Conservation (phyloP, 2,888 invertebrate genomes). For the Macrophya alboannulata region DNA sequence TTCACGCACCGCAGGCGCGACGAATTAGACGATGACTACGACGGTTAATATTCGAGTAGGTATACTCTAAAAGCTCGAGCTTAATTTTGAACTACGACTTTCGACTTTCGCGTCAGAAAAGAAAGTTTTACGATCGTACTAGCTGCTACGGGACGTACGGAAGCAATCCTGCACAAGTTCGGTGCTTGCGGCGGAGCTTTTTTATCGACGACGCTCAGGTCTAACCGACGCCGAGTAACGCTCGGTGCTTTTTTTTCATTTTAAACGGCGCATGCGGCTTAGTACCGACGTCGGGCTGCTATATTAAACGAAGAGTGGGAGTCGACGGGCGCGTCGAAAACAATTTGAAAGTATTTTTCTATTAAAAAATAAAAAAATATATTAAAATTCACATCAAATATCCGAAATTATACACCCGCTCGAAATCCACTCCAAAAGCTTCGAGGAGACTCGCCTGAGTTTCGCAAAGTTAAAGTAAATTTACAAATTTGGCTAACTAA, state of each 20-base stretch:
- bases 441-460: no score
- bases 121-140: not conserved
- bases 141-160: not conserved
- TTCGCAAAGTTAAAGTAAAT: no score
- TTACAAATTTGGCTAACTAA: no score
- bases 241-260: conserved; percentile 63
- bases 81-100: not conserved
- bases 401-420: no score
- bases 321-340: conserved; percentile 38
- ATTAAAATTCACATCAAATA: not conserved
- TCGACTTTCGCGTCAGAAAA: not conserved
- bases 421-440: not conserved
- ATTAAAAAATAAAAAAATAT: not conserved
- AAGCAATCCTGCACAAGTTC: conserved; percentile 60
- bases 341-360: not conserved
- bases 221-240: conserved; percentile 56
- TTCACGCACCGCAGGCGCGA: not conserved
- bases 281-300: not conserved
- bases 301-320: conserved; percentile 57
- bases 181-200: conserved; percentile 70
- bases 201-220: conserved; percentile 71
- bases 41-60: not conserved
- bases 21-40: not conserved
- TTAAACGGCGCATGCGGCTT: conserved; percentile 75
- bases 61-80: not conserved